phyloP scores from a whole-genome alignment of 1,140 invertebrate genomes.

The Camponotus pennsylvanicus region DNA sequence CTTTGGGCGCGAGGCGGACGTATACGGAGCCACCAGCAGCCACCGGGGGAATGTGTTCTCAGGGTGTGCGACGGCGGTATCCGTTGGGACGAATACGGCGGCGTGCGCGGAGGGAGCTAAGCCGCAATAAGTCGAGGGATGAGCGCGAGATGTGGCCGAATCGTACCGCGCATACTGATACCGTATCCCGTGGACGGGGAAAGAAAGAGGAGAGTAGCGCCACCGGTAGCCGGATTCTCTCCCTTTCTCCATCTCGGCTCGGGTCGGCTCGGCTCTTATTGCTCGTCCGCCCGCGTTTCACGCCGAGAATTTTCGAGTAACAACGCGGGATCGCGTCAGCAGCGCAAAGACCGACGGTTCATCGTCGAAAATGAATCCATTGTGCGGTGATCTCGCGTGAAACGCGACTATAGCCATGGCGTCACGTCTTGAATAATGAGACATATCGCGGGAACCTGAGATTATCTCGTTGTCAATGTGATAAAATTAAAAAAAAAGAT shows the following conservation, averaged over 20 bases:
- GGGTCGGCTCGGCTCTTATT: constrained; percentile 61
- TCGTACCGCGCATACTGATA: constrained; percentile 86
- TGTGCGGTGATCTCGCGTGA: constrained; percentile 14
- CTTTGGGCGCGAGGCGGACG: constrained; percentile 80
- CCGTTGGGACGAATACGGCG: constrained; percentile 72
- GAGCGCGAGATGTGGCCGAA: constrained; percentile 86
- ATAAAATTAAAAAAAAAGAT: background rate
- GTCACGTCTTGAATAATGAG: constrained; percentile 32
- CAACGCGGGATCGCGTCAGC: constrained; percentile 48
- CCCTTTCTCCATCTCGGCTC: background rate
- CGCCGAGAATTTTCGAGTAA: constrained; percentile 73
- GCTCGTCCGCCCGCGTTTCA: constrained; percentile 27
- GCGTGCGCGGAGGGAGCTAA: constrained; percentile 80
- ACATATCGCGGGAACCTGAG: background rate
- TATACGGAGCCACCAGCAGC: constrained; percentile 50
- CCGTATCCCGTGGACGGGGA: constrained; percentile 75
- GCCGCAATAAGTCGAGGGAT: constrained; percentile 86
- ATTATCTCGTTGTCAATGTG: background rate
- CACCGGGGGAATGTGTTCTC: constrained; percentile 60
- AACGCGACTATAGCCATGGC: constrained; percentile 3
- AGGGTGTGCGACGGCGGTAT: constrained; percentile 70
- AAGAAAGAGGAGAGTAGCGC: constrained; percentile 48
- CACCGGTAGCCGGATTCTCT: constrained; percentile 3
- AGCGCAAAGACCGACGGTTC: background rate
- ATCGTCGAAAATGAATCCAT: constrained; percentile 52